Evolutionary conservation across 2,888 invertebrate genomes (phyloP).

Genomic region (Dasypolia templi): DNA sequence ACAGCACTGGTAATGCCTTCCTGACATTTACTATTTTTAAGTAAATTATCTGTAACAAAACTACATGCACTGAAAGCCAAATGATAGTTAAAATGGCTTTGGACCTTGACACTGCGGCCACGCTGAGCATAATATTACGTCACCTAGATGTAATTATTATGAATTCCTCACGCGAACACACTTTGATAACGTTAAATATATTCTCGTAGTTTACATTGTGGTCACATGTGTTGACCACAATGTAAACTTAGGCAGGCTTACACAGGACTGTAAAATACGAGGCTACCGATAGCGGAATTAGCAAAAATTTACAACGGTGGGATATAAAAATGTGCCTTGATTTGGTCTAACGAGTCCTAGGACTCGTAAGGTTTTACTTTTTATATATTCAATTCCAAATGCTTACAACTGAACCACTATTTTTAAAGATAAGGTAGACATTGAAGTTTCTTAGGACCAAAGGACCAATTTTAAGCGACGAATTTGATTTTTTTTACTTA

Average conservation of each 20-base stretch:
- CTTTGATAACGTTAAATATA: conserved; percentile 51
- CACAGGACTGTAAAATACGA: not conserved
- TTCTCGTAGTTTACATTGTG: conserved; percentile 33
- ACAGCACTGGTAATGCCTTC: no score
- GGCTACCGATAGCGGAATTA: not conserved
- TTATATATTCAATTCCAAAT: no score
- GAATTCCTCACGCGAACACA: conserved; percentile 57
- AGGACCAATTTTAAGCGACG: not conserved
- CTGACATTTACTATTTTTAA: not conserved
- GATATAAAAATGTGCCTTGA: not conserved
- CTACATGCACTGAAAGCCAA: conserved; percentile 37
- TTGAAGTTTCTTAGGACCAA: not conserved
- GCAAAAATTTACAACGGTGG: not conserved
- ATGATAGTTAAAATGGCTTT: conserved; percentile 45
- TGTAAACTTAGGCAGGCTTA: no score
- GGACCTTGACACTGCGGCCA: conserved; percentile 72
- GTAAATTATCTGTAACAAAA: conserved; percentile 3
- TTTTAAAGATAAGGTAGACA: not conserved
- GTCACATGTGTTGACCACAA: no score
- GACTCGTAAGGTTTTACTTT: no score
- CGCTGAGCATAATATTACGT: conserved; percentile 61
- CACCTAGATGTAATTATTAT: conserved; percentile 58
- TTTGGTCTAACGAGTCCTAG: not conserved
- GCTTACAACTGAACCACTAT: not conserved
- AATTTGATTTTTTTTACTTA: no score